Base-by-base conservation (phyloP, 2,113 vertebrate genomes). In the Neodon shergylaensis region DNA sequence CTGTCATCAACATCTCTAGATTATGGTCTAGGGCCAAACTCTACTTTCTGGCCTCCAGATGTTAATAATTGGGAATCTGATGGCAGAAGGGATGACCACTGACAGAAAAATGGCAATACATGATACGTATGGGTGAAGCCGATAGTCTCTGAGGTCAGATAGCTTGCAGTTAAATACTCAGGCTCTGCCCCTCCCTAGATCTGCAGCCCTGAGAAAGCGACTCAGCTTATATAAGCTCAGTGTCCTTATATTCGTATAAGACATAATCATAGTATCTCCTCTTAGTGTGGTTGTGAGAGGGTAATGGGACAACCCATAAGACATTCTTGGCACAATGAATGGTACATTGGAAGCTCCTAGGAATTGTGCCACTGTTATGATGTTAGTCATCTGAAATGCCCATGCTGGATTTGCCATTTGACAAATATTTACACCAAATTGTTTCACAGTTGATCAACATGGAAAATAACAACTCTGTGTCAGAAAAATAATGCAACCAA, bases 21-120 rank as follows among this genome's bases (percentile, higher is more conserved):
- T 87, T 70, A 94, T 63, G 33, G 58, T 58, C n/a, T 28, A 79
- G 31, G 17, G 63, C 79, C 86, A 88, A 93, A 85, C 47, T 85
- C 61, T 93, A 93, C 84, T 92, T 96, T 90, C 85, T 70, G 66
- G 47, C 28, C 14, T 97, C 95, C 87, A 97, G 90, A 95, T 96
- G 94, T 94, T 95, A 92, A 88, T 88, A 87, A 54, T 94, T 93
- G 91, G 81, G 49, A 95, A 39, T 92, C 12, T 65, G 66, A 90
- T 91, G 88, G 93, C 31, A 77, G 39, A 82, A 70, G n/a, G 44
- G 14, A 94, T 90, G 79, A 92, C 9, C 93, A 66, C 17, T 91
- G 54, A 90, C 39, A 44, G 66, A 79, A 93, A 90, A 93, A 92
- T 88, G 84, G 65, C 65, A 70, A 31, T 0, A 31, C 10, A 54